phyloP scores from a whole-genome alignment of 2,888 invertebrate genomes.

The Blastobasis adustella region DNA sequence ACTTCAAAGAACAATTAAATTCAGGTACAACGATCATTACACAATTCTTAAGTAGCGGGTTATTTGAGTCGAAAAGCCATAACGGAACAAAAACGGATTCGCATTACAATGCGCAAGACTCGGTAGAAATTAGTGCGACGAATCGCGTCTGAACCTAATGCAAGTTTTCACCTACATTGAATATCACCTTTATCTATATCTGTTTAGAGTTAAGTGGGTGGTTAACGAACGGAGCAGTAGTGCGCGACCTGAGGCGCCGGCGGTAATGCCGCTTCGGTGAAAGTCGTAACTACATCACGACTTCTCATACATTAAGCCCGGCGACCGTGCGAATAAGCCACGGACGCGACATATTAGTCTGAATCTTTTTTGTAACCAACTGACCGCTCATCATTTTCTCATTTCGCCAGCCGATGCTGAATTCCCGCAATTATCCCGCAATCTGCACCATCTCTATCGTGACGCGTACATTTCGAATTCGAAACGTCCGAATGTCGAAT shows the following conservation, averaged over 20 bases:
- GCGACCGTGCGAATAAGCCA: conserved; percentile 61
- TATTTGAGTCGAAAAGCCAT: too few species aligned
- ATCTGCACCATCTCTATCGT: conserved; percentile 5
- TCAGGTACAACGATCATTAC: too few species aligned
- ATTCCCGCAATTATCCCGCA: conserved; percentile 27
- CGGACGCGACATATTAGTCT: conserved; percentile 40
- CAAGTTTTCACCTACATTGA: too few species aligned
- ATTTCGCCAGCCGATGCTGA: conserved; percentile 38
- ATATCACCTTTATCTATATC: too few species aligned
- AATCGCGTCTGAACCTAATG: too few species aligned
- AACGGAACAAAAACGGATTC: too few species aligned
- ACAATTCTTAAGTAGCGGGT: too few species aligned
- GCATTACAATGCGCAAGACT: too few species aligned
- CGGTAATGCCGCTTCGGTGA: conserved; percentile 59
- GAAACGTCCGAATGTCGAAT: neutral
- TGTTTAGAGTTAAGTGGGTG: neutral
- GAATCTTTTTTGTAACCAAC: conserved; percentile 33
- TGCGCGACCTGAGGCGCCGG: conserved; percentile 31
- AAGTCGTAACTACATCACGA: conserved; percentile 62
- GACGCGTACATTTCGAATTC: conserved; percentile 2
- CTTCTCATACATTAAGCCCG: conserved; percentile 62
- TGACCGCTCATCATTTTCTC: conserved; percentile 59
- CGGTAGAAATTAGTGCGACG: too few species aligned
- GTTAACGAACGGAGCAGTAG: conserved; percentile 12
- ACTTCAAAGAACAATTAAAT: too few species aligned